A percentile compares a stretch with the other conserved stretches of the same genome.
phyloP scores from a whole-genome alignment of 2,113 vertebrate species.

The Sylvilagus bachmani region DNA sequence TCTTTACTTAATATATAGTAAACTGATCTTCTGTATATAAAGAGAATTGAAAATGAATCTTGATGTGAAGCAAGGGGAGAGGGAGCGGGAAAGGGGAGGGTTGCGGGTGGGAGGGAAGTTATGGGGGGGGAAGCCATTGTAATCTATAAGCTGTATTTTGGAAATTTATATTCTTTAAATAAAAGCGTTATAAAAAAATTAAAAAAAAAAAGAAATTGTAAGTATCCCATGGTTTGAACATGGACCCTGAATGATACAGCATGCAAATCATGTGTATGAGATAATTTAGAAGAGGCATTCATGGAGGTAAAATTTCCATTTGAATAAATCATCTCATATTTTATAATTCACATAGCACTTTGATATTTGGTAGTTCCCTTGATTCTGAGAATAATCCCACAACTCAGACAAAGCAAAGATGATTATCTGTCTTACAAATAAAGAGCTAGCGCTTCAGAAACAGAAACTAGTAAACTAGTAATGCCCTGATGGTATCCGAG shows the following conservation, averaged over 20 bases:
- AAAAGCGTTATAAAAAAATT: no score
- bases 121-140: no score
- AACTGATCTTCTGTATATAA: no score
- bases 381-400: background rate
- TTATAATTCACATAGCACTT: background rate
- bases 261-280: background rate
- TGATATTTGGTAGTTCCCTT: background rate
- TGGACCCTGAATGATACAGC: background rate
- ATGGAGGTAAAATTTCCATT: background rate
- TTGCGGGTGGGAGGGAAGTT: no score
- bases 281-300: no score
- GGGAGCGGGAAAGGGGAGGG: no score
- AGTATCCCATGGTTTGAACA: background rate
- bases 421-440: background rate
- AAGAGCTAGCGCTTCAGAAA: background rate
- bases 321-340: background rate
- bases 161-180: no score
- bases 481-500: background rate
- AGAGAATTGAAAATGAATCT: no score
- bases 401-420: constrained; percentile 16
- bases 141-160: no score
- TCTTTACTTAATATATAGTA: no score
- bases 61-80: no score
- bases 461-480: background rate
- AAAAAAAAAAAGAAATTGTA: no score